Conservation (phyloP, 2,888 invertebrate genomes). For the Azorinus chamasolen region DNA sequence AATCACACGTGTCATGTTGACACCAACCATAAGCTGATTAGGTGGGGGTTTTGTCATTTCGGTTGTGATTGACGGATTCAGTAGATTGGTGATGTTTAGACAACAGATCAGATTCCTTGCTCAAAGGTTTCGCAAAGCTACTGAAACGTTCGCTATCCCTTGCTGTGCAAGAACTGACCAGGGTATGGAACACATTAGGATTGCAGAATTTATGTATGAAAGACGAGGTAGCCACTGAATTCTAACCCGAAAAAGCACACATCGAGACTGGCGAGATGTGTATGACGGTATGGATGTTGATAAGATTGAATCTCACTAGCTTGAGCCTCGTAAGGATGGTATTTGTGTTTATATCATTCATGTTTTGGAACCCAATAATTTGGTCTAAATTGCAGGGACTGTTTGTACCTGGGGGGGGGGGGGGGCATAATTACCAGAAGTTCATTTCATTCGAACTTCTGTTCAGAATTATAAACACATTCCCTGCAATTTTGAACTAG, state of each 20-base stretch:
- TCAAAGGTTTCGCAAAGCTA: conserved; percentile 14
- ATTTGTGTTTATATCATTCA: conserved; percentile 7
- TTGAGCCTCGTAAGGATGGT: conserved; percentile 11
- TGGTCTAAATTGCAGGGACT: conserved; percentile 16
- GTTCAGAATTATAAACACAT: too few relatives aligned
- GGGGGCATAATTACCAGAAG: neutral
- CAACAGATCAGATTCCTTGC: conserved; percentile 37
- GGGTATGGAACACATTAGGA: conserved; percentile 34
- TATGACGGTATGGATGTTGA: conserved; percentile 30
- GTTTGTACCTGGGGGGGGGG: neutral
- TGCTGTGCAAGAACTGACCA: conserved; percentile 19
- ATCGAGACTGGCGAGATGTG: conserved; percentile 36
- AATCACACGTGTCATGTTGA: conserved; percentile 50
- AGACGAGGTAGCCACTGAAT: conserved; percentile 25
- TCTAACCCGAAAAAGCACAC: conserved; percentile 40
- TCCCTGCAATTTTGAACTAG: too few relatives aligned
- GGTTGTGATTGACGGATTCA: conserved; percentile 42
- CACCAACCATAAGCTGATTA: conserved; percentile 50
- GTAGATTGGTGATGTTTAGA: conserved; percentile 28
- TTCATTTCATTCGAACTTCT: too few relatives aligned
- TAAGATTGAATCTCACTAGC: conserved; percentile 13
- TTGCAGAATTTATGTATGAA: conserved; percentile 34
- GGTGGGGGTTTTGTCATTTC: conserved; percentile 43
- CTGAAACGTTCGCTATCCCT: conserved; percentile 16
- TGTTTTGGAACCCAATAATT: conserved; percentile 24